Evolutionary conservation across 2,797 vertebrate species (phyloP), one percentile per base, ranked within the genome.

Genomic region (Nannoperca obscura): DNA sequence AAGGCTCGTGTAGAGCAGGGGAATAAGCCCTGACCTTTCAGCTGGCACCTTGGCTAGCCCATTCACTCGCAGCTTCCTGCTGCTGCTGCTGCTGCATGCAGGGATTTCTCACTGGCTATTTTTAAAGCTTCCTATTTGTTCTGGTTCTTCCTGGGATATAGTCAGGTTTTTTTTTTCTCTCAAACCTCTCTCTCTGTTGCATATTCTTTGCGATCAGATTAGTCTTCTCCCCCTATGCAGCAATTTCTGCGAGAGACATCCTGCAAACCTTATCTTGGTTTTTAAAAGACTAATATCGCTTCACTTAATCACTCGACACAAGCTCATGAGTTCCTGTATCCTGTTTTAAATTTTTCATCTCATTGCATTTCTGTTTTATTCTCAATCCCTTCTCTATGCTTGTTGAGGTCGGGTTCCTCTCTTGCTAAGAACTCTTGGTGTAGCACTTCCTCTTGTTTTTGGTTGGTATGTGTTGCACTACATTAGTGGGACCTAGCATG

Each of bases 121-220:
- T 92, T 88, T 90, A 88, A 89, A 86, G 66, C 87, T 82, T 90
- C 83, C 81, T 86, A 81, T 91, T 93, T 90, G 82, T 88, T 85
- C 85, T 78, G 49, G 22, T 57, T 58, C 90, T 90, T 93, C 88
- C 86, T 88, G 85, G 72, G 71, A 73, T 72, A 47, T 61, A 63
- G 58, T 63, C 13, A 1, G 64, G 38, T 65, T 83, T 85, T 79
- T 7, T 74, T 44, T 15, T 38, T 52, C 42, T 74, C 64, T 49
- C 54, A 46, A 38, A 2, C 17, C 13, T 64, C 40, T 49, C 20
- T 71, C 10, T 64, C 20, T 65, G 57, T 61, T 24, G 67, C 20
- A 8, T 52, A 74, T 68, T 71, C n/a, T 46, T 63, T 54, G 30
- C 50, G 4, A 42, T 38, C 3, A 32, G 12, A 52, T 74, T 58